phyloP scores from a whole-genome alignment of 2,797 vertebrate genomes.

The Cacajao melanocephalus region DNA sequence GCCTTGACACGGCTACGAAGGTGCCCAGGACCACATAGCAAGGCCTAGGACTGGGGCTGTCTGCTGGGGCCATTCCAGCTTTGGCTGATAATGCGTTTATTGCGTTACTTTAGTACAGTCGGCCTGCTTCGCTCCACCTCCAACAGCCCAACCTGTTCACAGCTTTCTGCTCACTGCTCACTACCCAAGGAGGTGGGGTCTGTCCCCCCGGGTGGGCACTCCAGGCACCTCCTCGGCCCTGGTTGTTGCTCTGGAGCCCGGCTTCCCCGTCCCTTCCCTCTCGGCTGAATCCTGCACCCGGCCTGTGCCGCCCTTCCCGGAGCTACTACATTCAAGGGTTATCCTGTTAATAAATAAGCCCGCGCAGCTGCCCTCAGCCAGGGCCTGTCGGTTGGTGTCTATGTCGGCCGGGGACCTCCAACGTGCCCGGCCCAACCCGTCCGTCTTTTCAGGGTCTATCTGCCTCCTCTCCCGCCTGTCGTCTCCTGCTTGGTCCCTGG shows the following conservation, averaged over 20 bases:
- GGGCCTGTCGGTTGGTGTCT: constrained; percentile 46
- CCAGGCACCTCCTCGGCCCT: background rate
- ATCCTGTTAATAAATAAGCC: constrained; percentile 84
- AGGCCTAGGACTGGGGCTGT: background rate
- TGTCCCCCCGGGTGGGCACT: background rate
- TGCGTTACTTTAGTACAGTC: constrained; percentile 70
- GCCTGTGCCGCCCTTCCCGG: background rate
- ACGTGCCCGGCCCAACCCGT: background rate
- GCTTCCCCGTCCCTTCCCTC: background rate
- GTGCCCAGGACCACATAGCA: background rate
- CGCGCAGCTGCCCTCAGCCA: background rate
- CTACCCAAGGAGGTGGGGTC: background rate
- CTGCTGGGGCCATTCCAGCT: constrained; percentile 5
- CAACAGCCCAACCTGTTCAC: constrained; percentile 35
- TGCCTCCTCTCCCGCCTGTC: background rate
- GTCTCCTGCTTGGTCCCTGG: constrained; percentile 24
- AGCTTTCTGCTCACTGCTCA: constrained; percentile 46
- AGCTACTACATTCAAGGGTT: constrained; percentile 82
- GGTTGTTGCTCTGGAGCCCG: background rate
- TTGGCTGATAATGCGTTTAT: constrained; percentile 72
- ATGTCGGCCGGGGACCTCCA: background rate
- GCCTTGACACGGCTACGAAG: background rate
- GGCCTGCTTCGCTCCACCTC: background rate
- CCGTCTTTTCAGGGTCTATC: background rate
- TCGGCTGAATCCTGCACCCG: background rate